These are phyloP conservation scores for Drosophila lini DNA, from an alignment of 1,140 invertebrate species.

Conservation along the genomic window DNA sequence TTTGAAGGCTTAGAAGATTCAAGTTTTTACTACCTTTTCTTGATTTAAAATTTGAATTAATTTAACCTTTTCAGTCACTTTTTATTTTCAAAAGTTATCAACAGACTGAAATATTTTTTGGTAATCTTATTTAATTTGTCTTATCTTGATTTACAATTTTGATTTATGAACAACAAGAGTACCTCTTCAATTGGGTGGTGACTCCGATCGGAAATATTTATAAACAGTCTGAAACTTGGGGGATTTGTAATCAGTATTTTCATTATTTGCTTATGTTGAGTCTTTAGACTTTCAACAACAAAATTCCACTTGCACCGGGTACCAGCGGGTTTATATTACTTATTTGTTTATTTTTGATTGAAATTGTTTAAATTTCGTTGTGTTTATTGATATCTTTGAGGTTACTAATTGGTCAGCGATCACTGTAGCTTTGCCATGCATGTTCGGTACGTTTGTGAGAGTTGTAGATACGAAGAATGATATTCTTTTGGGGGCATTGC, in stretches of 20 bases:
- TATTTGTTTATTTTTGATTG: conserved; percentile 2
- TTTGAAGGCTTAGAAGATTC: background rate
- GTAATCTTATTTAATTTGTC: conserved; percentile 13
- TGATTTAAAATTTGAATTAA: background rate
- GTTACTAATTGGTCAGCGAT: background rate
- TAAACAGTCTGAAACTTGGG: conserved; percentile 19
- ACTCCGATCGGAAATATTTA: conserved; percentile 2
- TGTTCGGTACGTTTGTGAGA: conserved; percentile 8
- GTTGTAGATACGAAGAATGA: conserved; percentile 27
- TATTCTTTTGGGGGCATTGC: conserved; percentile 47
- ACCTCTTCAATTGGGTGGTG: conserved; percentile 8
- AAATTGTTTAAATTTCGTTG: background rate
- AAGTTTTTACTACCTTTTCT: too few relatives aligned
- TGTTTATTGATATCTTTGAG: background rate
- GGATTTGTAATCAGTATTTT: conserved; percentile 28
- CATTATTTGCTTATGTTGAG: conserved; percentile 24
- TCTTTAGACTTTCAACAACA: conserved; percentile 14
- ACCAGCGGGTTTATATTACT: background rate
- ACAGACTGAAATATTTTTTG: conserved; percentile 7
- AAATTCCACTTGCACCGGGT: conserved; percentile 6
- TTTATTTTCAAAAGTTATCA: background rate
- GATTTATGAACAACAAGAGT: conserved; percentile 5
- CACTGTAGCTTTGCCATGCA: conserved; percentile 21
- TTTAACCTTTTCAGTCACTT: background rate
- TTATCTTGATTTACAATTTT: conserved; percentile 14